Evolutionary conservation across 2,888 invertebrate genomes (phyloP), one percentile per base, ranked within the genome.

Genomic region (Acrobasis repandana): DNA sequence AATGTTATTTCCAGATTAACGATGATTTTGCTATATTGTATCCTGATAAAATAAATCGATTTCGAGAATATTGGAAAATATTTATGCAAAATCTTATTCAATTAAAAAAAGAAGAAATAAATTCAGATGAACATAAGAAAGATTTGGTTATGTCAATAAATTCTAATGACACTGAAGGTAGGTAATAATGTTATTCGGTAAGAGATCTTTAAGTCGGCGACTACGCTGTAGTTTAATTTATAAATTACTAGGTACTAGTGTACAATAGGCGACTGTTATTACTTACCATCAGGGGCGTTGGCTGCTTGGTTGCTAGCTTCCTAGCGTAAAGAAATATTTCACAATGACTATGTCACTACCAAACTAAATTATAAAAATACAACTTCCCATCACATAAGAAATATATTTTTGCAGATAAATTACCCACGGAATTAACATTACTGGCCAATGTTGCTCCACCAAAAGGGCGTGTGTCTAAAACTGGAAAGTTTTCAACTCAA

Each of bases 71-170:
- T 48, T 48, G 47, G 47, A n/a, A 47, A 47, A n/a, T 15, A 15
- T 47, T 47, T n/a, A 15, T n/a, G n/a, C n/a, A 47, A 15, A 16
- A 15, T 9, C 16, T 48, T 16, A 6, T 48, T 16, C 5, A 48
- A 48, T 16, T 48, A 16, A 48, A 48, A 16, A 15, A 48, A 15
- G 15, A 15, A 48, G 47, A 48, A 48, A 48, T 48, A 48, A 48
- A 48, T 16, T 1, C 16, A 15, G 47, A 48, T 48, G 47, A 48
- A 48, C 16, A 16, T 16, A 48, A 48, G 16, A 16, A 48, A 48
- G 47, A 48, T 16, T 16, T 48, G 16, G 5, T 48, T 4, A 1
- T 2, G 16, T 48, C 16, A 48, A 15, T 48, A 48, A 48, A 16
- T 16, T 16, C 16, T 5, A 16, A 16, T 16, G 47, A 48, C 16